These are phyloP conservation scores for Eremobia ochroleuca DNA, from an alignment of 2,888 invertebrate genomes.

Conservation along the genomic window DNA sequence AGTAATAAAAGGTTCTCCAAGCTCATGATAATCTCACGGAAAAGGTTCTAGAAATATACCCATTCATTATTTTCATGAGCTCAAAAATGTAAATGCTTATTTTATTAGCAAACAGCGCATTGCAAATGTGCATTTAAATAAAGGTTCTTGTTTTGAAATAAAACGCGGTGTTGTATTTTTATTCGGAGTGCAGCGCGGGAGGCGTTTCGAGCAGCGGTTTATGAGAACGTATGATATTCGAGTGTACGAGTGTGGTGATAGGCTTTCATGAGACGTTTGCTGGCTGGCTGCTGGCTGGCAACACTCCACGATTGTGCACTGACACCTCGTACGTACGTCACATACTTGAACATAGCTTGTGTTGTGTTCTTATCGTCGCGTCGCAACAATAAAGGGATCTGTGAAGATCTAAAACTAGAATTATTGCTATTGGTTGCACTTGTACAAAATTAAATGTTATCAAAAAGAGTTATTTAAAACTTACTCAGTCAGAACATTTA, in stretches of 20 bases:
- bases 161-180: slow-evolving; percentile 46
- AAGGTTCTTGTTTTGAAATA: slow-evolving; percentile 39
- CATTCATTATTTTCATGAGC: slow-evolving; percentile 17
- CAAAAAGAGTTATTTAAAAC: neutral
- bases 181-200: slow-evolving; percentile 9
- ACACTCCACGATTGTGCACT: slow-evolving; percentile 43
- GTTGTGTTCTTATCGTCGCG: neutral
- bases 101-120: slow-evolving; percentile 26
- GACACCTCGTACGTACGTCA: slow-evolving; percentile 29
- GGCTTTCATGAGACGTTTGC: slow-evolving; percentile 56
- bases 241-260: slow-evolving; percentile 46
- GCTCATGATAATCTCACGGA: slow-evolving; percentile 26
- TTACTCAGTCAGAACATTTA: neutral
- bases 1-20: neutral
- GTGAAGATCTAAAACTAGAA: neutral
- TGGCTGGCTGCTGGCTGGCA: slow-evolving; percentile 60
- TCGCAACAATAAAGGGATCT: neutral
- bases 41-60: slow-evolving; percentile 21
- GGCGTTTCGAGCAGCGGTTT: slow-evolving; percentile 26
- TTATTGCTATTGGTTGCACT: neutral
- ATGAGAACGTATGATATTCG: slow-evolving; percentile 40
- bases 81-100: slow-evolving; percentile 34
- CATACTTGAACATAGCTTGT: neutral
- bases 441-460: neutral
- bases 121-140: slow-evolving; percentile 35